Conservation (phyloP, 1,140 invertebrate species). For the Proctacanthus coquilletti region DNA sequence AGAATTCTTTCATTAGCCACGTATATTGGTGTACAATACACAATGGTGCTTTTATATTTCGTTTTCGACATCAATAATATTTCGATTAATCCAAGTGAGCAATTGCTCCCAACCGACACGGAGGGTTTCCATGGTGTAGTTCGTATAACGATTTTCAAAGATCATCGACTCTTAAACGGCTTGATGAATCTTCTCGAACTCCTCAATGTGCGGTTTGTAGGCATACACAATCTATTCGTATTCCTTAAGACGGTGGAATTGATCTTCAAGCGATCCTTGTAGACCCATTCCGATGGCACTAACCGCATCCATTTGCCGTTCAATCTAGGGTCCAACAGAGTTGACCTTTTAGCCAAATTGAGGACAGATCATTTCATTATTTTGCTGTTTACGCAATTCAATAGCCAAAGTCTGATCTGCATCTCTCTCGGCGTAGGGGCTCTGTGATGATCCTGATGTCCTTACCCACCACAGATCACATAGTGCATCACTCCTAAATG, state of each 20-base stretch:
- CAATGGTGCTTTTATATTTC: slow-evolving; percentile 96
- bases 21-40: no score
- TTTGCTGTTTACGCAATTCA: slow-evolving; percentile 94
- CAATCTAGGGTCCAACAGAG: slow-evolving; percentile 96
- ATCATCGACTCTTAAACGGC: slow-evolving; percentile 99
- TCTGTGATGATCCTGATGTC: slow-evolving; percentile 60
- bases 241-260: slow-evolving; percentile 82
- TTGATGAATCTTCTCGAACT: slow-evolving; percentile 96
- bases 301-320: slow-evolving; percentile 92
- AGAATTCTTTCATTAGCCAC: no score
- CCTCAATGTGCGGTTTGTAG: slow-evolving; percentile 95
- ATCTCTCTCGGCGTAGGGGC: slow-evolving; percentile 87
- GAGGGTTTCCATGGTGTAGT: slow-evolving; percentile 99
- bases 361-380: slow-evolving; percentile 88
- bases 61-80: slow-evolving; percentile 98
- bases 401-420: slow-evolving; percentile 80
- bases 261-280: slow-evolving; percentile 87
- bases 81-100: slow-evolving; percentile 93
- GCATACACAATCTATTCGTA: slow-evolving; percentile 88
- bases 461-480: slow-evolving; percentile 21
- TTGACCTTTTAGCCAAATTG: slow-evolving; percentile 99
- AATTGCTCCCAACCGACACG: slow-evolving; percentile 98
- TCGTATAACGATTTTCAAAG: slow-evolving; percentile 97
- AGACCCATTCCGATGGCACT: slow-evolving; percentile 84
- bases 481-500: slow-evolving; percentile 31